Base-by-base conservation (phyloP, 2,888 invertebrate species). In the Criorhina ranunculi region DNA sequence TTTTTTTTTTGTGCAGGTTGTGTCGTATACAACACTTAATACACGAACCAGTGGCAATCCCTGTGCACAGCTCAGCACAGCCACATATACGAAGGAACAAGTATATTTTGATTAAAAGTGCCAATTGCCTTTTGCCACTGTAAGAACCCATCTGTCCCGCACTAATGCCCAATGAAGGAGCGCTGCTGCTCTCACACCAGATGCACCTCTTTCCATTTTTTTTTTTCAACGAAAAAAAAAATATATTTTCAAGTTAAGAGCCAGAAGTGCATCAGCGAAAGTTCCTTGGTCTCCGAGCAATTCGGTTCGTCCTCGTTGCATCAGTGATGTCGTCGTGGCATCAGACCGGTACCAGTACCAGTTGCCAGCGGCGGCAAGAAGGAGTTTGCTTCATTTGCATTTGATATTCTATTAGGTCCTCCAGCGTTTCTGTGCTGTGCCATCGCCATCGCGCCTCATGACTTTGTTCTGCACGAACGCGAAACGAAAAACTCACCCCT, bases 91-190 rank as follows among this genome's bases (percentile, higher is more conserved):
- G n/a, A 6, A 59, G 51, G 33, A 59, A 33, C 53, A 17, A 77
- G 72, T 67, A 83, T 83, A 69, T 83, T 83, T 73, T 83, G 83
- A 83, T 83, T 83, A 83, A 78, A 77, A 83, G 73, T 72, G 78
- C 67, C 78, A 83, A 83, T 83, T 67, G 64, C 15, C 40, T 72
- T 59, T 59, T 66, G n/a, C 46, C 69, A 29, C 15, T 49, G 37
- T 31, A 66, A 11, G 33, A 57, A 66, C 60, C 59, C 77, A 82
- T 82, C 77, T 72, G 70, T 60, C 44, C 70, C 59, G 44, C 60
- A 62, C 55, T 75, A 55, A 64, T 69, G 53, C 66, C 75, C 80
- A 80, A 75, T 75, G 75, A 67, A 69, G 60, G 33, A 24, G 35
- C 29, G 35, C 59, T 9, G 11, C 46, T 9, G 59, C 24, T 42